A percentile compares a stretch with the other conserved stretches of the same genome.
These are phyloP conservation scores for Amblyornis subalaris DNA, from an alignment of 2,113 vertebrate genomes.

Conservation along the genomic window DNA sequence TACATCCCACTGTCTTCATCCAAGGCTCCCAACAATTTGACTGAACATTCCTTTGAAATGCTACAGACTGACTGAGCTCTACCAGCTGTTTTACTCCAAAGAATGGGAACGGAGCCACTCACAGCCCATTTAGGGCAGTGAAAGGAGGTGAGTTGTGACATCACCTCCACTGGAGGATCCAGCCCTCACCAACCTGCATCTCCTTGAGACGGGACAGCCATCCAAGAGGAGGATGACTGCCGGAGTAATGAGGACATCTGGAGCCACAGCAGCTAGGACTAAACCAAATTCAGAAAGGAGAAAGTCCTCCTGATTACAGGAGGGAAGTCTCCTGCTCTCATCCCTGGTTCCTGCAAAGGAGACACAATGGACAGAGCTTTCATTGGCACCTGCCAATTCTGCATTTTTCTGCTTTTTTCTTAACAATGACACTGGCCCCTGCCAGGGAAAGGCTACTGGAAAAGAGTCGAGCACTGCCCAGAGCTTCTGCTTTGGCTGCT, in stretches of 20 bases:
- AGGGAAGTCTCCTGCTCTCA: neutral
- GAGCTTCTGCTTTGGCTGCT: neutral
- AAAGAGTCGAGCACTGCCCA: neutral
- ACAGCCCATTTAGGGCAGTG: neutral
- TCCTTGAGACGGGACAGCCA: neutral
- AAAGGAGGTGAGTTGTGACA: neutral
- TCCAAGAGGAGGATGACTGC: neutral
- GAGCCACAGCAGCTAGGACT: neutral
- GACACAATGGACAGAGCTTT: fast-evolving
- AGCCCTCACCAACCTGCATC: fast-evolving
- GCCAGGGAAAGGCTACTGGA: neutral
- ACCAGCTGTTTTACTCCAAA: neutral
- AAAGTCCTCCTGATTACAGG: neutral
- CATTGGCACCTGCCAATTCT: neutral
- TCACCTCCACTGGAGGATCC: neutral
- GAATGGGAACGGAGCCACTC: neutral
- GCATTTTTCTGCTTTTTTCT: neutral
- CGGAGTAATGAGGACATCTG: neutral
- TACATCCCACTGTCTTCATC: neutral
- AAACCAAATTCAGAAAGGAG: neutral
- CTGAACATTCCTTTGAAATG: neutral
- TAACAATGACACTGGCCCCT: neutral
- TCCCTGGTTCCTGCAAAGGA: neutral
- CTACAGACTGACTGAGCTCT: neutral
- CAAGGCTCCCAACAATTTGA: neutral